These are phyloP conservation scores for Okamejei kenojei DNA, from an alignment of 2,797 vertebrate species.

Conservation along the genomic window DNA sequence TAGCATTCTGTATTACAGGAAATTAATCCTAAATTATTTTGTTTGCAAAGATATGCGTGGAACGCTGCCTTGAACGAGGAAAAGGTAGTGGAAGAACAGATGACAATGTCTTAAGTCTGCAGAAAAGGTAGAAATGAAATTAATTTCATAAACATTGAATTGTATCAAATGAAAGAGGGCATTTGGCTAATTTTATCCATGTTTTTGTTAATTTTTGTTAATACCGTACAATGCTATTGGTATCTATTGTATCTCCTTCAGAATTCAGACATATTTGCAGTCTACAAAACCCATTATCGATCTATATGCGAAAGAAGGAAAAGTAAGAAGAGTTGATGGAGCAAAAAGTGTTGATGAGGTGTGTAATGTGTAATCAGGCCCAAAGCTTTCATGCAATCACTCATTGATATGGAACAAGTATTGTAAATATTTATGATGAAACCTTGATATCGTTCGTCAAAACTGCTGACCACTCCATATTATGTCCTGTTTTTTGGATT, in stretches of 20 bases:
- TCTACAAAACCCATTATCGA: slow-evolving; percentile 91
- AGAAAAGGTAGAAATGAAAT: slow-evolving; percentile 72
- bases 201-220: background rate
- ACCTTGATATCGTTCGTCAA: background rate
- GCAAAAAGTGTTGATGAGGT: slow-evolving; percentile 81
- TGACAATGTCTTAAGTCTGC: slow-evolving; percentile 90
- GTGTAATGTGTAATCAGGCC: slow-evolving; percentile 45
- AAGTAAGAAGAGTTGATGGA: slow-evolving; percentile 84
- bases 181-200: background rate
- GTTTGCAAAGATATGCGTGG: slow-evolving; percentile 72
- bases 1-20: background rate
- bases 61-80: slow-evolving; percentile 86
- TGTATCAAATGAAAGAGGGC: too few species aligned
- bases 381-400: background rate
- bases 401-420: background rate
- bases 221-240: background rate
- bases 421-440: background rate
- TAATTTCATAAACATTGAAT: background rate
- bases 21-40: background rate
- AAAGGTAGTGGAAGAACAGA: slow-evolving; percentile 90
- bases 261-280: slow-evolving; percentile 88
- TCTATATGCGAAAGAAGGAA: slow-evolving; percentile 75
- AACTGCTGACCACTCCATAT: background rate
- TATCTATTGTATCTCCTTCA: slow-evolving; percentile 46
- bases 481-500: background rate